Percentiles rank a stretch among this genome's conserved stretches.
These are phyloP conservation scores for Microtus oregoni DNA, from an alignment of 2,113 vertebrate species.

Conservation along the genomic window DNA sequence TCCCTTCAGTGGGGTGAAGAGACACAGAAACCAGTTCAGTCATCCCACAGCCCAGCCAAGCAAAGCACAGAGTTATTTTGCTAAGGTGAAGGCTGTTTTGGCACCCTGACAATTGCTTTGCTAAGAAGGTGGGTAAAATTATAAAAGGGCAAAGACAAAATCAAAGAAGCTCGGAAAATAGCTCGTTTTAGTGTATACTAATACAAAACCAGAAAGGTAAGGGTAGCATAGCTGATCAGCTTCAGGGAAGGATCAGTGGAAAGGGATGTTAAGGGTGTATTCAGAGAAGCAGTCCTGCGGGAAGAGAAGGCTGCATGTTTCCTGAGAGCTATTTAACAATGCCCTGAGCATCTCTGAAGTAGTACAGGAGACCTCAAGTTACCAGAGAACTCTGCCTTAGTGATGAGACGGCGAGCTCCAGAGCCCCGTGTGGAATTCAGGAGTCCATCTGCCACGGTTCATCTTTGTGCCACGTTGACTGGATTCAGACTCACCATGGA, in stretches of 20 bases:
- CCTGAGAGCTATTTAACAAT: background rate
- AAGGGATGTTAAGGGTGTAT: constrained; percentile 25
- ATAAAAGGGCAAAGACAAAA: constrained; percentile 36
- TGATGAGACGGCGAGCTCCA: background rate
- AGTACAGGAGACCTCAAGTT: background rate
- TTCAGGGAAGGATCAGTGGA: background rate
- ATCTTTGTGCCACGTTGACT: background rate
- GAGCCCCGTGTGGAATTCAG: background rate
- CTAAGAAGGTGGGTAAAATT: constrained; percentile 15
- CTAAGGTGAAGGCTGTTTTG: constrained; percentile 38
- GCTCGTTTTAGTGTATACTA: background rate
- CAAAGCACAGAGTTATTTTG: constrained; percentile 35
- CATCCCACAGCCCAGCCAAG: constrained; percentile 15
- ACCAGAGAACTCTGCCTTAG: background rate
- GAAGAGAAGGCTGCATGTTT: background rate
- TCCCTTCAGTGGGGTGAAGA: constrained; percentile 19
- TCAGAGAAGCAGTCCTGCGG: background rate
- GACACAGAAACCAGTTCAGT: constrained; percentile 35
- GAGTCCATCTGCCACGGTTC: background rate
- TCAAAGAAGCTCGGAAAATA: constrained; percentile 3
- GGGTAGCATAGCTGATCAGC: background rate
- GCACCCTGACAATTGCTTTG: background rate
- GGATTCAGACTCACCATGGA: background rate
- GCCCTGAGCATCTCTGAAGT: background rate
- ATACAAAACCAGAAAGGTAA: constrained; percentile 17